Conservation (phyloP, 1,140 invertebrate species). For the Parapsyche elsis region DNA sequence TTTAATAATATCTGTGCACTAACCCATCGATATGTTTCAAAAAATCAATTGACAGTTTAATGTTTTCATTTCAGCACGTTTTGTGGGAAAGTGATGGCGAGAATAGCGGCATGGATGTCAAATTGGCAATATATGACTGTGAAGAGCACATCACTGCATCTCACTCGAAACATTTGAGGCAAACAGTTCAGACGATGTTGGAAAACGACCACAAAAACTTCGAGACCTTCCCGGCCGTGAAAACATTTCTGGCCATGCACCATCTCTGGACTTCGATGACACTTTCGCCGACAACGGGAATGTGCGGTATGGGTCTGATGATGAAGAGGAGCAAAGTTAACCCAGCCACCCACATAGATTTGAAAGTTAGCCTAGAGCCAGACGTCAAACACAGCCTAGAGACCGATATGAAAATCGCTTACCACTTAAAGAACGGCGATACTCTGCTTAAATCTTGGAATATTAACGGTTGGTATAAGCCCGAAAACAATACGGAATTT, state of each 20-base stretch:
- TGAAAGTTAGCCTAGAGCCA: no score
- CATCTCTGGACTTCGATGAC: background rate
- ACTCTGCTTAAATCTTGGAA: background rate
- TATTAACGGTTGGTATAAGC: background rate
- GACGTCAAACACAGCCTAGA: no score
- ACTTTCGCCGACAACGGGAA: background rate
- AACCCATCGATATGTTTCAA: no score
- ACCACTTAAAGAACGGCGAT: background rate
- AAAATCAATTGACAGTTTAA: no score
- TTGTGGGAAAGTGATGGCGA: constrained; percentile 54
- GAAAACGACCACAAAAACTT: no score
- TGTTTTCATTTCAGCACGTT: constrained; percentile 53
- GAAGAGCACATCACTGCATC: constrained; percentile 53
- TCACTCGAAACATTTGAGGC: background rate
- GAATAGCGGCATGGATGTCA: constrained; percentile 59
- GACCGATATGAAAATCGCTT: background rate
- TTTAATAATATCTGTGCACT: no score
- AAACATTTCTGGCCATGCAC: background rate
- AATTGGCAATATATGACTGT: constrained; percentile 58
- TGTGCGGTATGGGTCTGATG: background rate
- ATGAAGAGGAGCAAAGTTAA: background rate
- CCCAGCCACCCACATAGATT: background rate
- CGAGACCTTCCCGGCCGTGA: no score
- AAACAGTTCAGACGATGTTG: no score
- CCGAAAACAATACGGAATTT: background rate